Conservation (phyloP, 2,113 vertebrate genomes). For the Heptranchias perlo region DNA sequence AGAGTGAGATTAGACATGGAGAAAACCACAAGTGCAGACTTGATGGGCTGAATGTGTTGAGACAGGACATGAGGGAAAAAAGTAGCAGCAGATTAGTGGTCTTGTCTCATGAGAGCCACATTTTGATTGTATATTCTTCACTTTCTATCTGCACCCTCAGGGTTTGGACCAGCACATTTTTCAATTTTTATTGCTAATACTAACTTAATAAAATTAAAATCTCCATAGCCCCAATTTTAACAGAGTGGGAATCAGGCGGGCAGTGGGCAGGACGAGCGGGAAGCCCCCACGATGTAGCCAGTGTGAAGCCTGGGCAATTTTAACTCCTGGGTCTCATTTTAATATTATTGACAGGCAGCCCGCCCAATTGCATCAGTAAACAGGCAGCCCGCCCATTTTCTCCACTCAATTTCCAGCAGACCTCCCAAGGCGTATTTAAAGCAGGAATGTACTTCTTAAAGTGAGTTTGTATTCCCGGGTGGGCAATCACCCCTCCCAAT, state of each 20-base stretch:
- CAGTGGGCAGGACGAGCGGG: too few species aligned
- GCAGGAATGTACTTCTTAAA: background rate
- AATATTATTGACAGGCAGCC: background rate
- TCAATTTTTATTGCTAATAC: background rate
- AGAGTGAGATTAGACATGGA: background rate
- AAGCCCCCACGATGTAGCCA: background rate
- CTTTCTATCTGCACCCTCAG: background rate
- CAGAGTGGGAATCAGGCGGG: too few species aligned
- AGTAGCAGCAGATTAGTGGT: background rate
- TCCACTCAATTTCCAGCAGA: background rate
- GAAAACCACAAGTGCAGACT: background rate
- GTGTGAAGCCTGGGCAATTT: background rate
- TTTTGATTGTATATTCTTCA: background rate
- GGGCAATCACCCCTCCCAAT: background rate
- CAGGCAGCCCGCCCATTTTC: background rate
- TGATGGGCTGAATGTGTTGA: background rate
- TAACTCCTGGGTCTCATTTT: background rate
- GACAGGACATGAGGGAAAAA: background rate
- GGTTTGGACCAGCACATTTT: background rate
- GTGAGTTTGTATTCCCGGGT: background rate
- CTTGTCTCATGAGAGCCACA: too few species aligned
- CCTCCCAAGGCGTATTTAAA: background rate
- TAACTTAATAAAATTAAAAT: too few species aligned
- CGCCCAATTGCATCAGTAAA: background rate
- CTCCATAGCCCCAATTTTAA: too few species aligned